These are phyloP conservation scores for Geococcyx californianus DNA, from an alignment of 2,113 vertebrate genomes.

Conservation along the genomic window DNA sequence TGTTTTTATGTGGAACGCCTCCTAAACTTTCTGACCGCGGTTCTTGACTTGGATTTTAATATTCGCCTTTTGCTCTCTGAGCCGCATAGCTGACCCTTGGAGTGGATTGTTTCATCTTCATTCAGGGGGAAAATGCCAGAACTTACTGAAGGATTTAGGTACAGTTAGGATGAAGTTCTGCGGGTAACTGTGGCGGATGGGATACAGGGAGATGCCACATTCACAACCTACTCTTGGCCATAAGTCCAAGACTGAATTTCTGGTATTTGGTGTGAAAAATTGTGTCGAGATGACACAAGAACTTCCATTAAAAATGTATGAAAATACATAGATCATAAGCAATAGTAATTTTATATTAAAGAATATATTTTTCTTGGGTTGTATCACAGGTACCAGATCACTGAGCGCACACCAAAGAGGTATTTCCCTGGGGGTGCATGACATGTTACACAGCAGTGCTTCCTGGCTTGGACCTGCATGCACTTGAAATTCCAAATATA, in stretches of 20 bases:
- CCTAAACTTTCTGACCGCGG: not conserved
- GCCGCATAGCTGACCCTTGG: not conserved
- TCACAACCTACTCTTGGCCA: not conserved
- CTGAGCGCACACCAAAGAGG: fast-evolving
- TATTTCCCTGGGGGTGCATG: not conserved
- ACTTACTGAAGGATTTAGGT: not conserved
- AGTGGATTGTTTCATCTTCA: not conserved
- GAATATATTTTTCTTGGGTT: not conserved
- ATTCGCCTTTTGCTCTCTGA: not conserved
- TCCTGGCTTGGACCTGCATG: not conserved
- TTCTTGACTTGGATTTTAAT: not conserved
- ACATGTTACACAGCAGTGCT: fast-evolving
- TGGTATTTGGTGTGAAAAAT: not conserved
- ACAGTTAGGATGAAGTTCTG: fast-evolving
- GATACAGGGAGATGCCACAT: not conserved
- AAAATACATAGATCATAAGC: not conserved
- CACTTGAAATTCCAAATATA: not conserved
- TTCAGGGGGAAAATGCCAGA: not conserved
- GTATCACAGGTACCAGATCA: fast-evolving
- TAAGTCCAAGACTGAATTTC: not conserved
- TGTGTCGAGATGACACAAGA: not conserved
- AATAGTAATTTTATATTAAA: not conserved
- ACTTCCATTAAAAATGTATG: not conserved
- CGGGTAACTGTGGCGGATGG: not conserved
- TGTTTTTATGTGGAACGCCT: not conserved